A percentile compares a stretch with the other conserved stretches of the same genome.
Evolutionary conservation across 2,888 invertebrate genomes (phyloP).

Genomic region (Cheilosia grossa): DNA sequence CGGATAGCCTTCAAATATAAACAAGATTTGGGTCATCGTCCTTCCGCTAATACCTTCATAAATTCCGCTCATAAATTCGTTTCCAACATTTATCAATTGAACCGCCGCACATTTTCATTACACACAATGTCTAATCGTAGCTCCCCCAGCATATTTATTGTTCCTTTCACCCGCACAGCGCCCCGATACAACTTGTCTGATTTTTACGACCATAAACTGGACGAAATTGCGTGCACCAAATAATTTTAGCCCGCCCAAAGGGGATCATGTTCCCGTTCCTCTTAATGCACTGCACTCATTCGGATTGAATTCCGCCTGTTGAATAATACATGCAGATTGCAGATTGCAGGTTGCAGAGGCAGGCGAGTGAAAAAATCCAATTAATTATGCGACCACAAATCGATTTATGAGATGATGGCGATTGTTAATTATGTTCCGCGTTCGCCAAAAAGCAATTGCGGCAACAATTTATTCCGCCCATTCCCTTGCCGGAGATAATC

Average conservation of each 20-base stretch:
- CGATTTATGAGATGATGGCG: slow-evolving; percentile 19
- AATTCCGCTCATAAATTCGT: slow-evolving; percentile 34
- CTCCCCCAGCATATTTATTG: slow-evolving; percentile 21
- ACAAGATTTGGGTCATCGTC: slow-evolving; percentile 32
- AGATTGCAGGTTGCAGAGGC: no score
- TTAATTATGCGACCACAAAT: slow-evolving; percentile 46
- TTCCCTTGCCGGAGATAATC: slow-evolving; percentile 1
- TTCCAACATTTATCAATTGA: slow-evolving; percentile 29
- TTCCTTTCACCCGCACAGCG: slow-evolving; percentile 1
- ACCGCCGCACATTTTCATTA: background rate
- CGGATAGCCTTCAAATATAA: slow-evolving; percentile 37
- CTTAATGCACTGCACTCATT: slow-evolving; percentile 13
- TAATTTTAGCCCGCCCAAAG: slow-evolving; percentile 7
- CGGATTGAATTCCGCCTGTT: slow-evolving; percentile 20
- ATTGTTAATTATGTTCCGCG: slow-evolving; percentile 5
- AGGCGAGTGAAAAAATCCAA: slow-evolving; percentile 5
- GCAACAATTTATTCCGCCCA: background rate
- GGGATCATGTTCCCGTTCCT: background rate
- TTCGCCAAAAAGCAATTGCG: background rate
- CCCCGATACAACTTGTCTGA: slow-evolving; percentile 34
- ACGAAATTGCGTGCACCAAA: slow-evolving; percentile 11
- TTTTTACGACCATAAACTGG: slow-evolving; percentile 34
- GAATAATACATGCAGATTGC: background rate
- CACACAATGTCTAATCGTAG: background rate
- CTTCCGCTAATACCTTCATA: slow-evolving; percentile 36